Percentiles rank a stretch among this genome's conserved stretches.
These are phyloP conservation scores for Scaptomyza graminum DNA, from an alignment of 1,140 invertebrate species.

Conservation along the genomic window DNA sequence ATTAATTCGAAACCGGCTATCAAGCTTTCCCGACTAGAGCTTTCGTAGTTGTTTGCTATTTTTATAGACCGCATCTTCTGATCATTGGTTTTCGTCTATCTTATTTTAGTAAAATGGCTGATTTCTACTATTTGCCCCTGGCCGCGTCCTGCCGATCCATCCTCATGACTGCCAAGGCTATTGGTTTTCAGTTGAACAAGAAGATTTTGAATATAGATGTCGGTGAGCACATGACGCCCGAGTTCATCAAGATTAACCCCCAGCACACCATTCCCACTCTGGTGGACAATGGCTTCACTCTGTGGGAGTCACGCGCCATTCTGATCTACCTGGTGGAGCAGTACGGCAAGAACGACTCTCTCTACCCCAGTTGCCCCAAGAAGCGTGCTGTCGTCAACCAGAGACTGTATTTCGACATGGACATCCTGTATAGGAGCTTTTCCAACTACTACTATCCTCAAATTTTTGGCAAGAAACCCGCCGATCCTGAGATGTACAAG, in stretches of 20 bases:
- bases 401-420: constrained; percentile 90
- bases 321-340: constrained; percentile 86
- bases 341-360: constrained; percentile 88
- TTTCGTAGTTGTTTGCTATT: too few species aligned
- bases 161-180: constrained; percentile 87
- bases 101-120: constrained; percentile 69
- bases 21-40: too few species aligned
- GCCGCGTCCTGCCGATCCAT: constrained; percentile 90
- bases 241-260: constrained; percentile 88
- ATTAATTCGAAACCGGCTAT: too few species aligned
- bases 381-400: constrained; percentile 89
- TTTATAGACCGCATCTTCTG: too few species aligned
- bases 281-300: constrained; percentile 87
- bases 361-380: constrained; percentile 89
- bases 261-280: constrained; percentile 88
- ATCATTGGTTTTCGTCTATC: too few species aligned
- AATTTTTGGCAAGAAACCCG: constrained; percentile 87
- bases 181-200: constrained; percentile 90
- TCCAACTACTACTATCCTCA: constrained; percentile 88
- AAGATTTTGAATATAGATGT: constrained; percentile 87
- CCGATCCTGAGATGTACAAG: constrained; percentile 87
- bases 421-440: constrained; percentile 87
- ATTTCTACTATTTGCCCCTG: constrained; percentile 88
- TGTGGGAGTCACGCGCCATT: too few species aligned
- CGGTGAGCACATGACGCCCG: constrained; percentile 88